Evolutionary conservation across 2,888 invertebrate species (phyloP), one percentile per base, ranked within the genome.

Genomic region (Drosophila setosimentum): DNA sequence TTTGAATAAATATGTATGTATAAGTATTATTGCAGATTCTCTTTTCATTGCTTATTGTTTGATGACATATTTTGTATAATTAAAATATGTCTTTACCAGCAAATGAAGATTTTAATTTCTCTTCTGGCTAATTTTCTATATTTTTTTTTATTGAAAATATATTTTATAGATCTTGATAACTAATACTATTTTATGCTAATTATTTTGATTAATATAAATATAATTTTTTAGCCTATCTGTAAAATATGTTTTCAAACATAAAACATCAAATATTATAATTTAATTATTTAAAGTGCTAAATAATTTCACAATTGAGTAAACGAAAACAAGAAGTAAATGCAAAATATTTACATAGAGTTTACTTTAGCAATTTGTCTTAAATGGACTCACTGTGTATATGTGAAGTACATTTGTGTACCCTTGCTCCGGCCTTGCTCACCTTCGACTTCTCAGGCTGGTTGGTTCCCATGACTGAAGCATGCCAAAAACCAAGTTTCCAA

Each of bases 401-500:
- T n/a, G 35, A 7, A 27, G 18, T 51, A 45, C 4, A 24, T 48
- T 29, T 42, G 37, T 37, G 45, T 48, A 48, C 54, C 68, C 58
- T 33, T 63, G 51, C 21, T 24, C 32, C 21, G 61, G 54, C 72
- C 64, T 69, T 54, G 61, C 18, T 50, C 30, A 87, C 88, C 83
- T 82, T 82, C 76, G 83, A 88, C 88, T 83, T 76, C 58, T 27
- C 80, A 63, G 64, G 60, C 58, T 48, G 61, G 57, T 51, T 68
- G 54, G 64, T 72, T 68, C 51, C 54, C 67, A 62, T 66, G 58
- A 45, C 59, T 27, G 42, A 29, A 18, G 37, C 50, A 18, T 27
- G 48, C 18, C 37, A n/a, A 21, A 18, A 29, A 40, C n/a, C 32
- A n/a, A 51, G 63, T 68, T 76, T 42, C 64, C 75, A 53, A 33